These are phyloP conservation scores for Leucania comma DNA, from an alignment of 2,888 invertebrate genomes.

Conservation along the genomic window DNA sequence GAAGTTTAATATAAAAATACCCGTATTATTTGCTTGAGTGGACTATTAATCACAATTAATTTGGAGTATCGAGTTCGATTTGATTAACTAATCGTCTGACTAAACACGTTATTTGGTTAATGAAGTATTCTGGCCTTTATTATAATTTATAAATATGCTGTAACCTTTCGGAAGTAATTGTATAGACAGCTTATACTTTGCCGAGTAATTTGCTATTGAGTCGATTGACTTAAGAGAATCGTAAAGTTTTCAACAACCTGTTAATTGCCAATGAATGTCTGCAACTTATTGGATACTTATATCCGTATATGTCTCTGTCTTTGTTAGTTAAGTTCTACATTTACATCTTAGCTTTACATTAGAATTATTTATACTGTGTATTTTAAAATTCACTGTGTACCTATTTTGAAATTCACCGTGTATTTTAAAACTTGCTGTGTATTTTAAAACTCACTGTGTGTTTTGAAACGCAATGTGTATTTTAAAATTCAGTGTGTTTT, in stretches of 20 bases:
- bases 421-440: no score
- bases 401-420: no score
- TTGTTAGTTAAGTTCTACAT: no score
- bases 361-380: no score
- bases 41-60: constrained; percentile 73
- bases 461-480: no score
- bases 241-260: constrained; percentile 15
- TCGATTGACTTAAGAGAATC: neutral
- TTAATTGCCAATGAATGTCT: constrained; percentile 2
- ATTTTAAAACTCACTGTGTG: no score
- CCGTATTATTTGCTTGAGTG: constrained; percentile 68
- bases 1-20: constrained; percentile 69
- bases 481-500: no score
- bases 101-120: constrained; percentile 46
- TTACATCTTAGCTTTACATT: no score
- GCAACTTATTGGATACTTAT: neutral
- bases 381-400: no score
- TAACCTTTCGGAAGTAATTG: constrained; percentile 28
- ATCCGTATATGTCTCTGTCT: no score
- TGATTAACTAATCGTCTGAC: constrained; percentile 54
- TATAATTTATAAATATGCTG: constrained; percentile 18
- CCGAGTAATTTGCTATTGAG: constrained; percentile 14
- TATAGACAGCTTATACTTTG: constrained; percentile 18
- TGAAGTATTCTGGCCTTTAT: constrained; percentile 35
- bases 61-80: constrained; percentile 58